Evolutionary conservation across 2,797 vertebrate genomes (phyloP).

Genomic region (Prionace glauca): DNA sequence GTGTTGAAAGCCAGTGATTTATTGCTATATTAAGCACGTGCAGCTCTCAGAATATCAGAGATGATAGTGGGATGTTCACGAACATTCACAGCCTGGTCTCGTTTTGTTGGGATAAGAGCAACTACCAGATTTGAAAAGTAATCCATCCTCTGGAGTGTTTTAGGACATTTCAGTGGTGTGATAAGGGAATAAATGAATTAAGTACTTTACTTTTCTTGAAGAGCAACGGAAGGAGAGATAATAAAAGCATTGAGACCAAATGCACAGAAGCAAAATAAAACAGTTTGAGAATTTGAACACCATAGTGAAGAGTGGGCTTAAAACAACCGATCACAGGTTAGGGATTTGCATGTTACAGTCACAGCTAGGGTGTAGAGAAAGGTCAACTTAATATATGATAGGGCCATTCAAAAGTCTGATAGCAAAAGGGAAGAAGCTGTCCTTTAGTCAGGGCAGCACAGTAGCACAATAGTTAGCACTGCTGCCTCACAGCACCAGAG

Average conservation of each 20-base stretch:
- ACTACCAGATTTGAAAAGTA: background rate
- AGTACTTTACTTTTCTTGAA: background rate
- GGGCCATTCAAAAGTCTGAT: no score
- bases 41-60: background rate
- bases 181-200: constrained; percentile 6
- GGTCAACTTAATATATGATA: no score
- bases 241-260: background rate
- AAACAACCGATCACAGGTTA: background rate
- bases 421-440: no score
- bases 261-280: background rate
- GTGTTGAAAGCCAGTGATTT: background rate
- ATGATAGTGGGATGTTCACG: background rate
- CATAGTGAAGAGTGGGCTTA: background rate
- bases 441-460: no score
- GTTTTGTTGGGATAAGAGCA: background rate
- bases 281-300: background rate
- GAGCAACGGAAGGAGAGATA: background rate
- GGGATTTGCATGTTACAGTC: no score
- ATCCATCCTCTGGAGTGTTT: background rate
- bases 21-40: background rate
- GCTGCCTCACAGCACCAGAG: no score
- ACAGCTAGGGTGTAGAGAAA: no score
- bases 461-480: no score
- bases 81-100: background rate
- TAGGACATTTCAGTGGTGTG: background rate